These are phyloP conservation scores for Leuciscus waleckii DNA, from an alignment of 2,797 vertebrate species.

Conservation along the genomic window DNA sequence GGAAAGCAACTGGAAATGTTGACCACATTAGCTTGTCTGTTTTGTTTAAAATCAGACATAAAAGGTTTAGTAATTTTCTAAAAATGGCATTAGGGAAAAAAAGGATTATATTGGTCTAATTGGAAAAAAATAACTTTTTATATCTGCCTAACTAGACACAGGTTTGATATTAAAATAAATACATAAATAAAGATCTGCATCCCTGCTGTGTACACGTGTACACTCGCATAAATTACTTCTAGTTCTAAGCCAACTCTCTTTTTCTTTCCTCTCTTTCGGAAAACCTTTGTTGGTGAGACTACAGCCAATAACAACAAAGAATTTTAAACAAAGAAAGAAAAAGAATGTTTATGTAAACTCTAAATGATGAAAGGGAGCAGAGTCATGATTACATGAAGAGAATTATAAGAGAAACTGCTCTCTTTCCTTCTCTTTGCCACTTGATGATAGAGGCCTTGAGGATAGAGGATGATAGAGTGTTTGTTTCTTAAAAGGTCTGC, in stretches of 20 bases:
- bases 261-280: not conserved
- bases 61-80: not conserved
- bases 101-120: not conserved
- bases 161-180: not conserved
- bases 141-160: not conserved
- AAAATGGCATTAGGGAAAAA: not conserved
- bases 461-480: too few relatives aligned
- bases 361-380: constrained; percentile 9
- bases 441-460: not conserved
- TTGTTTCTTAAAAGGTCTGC: not conserved
- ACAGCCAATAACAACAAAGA: constrained; percentile 10
- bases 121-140: not conserved
- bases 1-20: not conserved
- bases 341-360: constrained; percentile 21
- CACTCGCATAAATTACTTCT: not conserved
- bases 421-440: not conserved
- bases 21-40: not conserved
- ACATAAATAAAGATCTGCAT: not conserved
- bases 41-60: not conserved
- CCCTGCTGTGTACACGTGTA: not conserved
- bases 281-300: constrained; percentile 6
- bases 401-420: not conserved
- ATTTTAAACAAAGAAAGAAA: constrained; percentile 9
- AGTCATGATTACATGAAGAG: not conserved
- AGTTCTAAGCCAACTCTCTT: not conserved